Base-by-base conservation (phyloP, 2,797 vertebrate genomes). In the Psittacula derbiana region DNA sequence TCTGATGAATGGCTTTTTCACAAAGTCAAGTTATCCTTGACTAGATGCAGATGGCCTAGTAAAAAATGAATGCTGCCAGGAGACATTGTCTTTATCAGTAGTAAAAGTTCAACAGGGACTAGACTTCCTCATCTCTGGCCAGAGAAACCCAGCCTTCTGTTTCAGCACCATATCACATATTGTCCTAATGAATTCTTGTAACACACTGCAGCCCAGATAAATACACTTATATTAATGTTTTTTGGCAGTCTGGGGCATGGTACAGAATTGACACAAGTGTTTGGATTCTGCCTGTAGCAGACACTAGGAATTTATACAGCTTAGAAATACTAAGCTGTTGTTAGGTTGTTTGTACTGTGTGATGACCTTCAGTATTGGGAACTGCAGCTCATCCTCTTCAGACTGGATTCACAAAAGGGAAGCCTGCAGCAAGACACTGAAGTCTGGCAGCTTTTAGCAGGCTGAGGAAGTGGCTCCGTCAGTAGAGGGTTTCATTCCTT, bases 31-130 rank as follows among this genome's bases (percentile, higher is more conserved):
- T 97, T 98, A 98, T 97, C 96, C 97, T 97, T 98, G 98, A 98
- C 98, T 98, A 96, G 97, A 98, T 94, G 94, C 98, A 98, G 98
- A 98, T 98, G 98, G 98, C 98, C 97, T 66, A 46, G 96, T 98
- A 98, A 98, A 98, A 98, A 98, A 98, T 98, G 98, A 98, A 97
- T 87, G 93, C 97, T 98, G 97, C 98, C 97, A 97, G 97, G 94
- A 97, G 97, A 97, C 93, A 86, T 97, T 96, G 97, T 97, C 98
- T 98, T 98, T 98, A 98, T 98, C 98, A 98, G 98, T 97, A 90
- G 86, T 92, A 97, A 98, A 97, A 98, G 97, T 97, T 98, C 98
- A 97, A 88, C 97, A 97, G 97, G 97, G 97, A 98, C 95, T 95
- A 97, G 97, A 96, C 96, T 98, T 98, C 97, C 98, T 98, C 96